Evolutionary conservation across 2,113 vertebrate species (phyloP).

Genomic region (Gymnogyps californianus): DNA sequence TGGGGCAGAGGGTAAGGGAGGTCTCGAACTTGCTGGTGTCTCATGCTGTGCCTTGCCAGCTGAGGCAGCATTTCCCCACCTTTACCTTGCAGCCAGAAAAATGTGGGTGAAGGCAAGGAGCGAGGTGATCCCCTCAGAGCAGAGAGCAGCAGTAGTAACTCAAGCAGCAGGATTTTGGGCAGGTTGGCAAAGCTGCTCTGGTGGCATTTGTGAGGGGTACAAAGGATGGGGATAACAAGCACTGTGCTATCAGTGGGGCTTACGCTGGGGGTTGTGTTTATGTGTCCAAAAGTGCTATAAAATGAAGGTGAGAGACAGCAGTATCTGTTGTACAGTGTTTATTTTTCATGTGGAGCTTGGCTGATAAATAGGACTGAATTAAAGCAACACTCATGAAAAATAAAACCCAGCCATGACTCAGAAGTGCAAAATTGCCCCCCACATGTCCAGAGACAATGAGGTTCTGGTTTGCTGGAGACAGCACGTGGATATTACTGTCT

Average conservation of each 20-base stretch:
- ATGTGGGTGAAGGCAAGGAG: not conserved
- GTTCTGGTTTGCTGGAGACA: not conserved
- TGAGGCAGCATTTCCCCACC: not conserved
- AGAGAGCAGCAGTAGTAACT: not conserved
- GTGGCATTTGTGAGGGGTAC: not conserved
- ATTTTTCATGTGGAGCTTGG: constrained; percentile 10
- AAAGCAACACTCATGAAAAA: constrained; percentile 41
- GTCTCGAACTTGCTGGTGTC: not conserved
- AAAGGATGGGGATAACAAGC: not conserved
- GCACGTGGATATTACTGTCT: not conserved
- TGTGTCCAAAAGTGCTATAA: not conserved
- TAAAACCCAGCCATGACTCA: constrained; percentile 16
- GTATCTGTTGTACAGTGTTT: not conserved
- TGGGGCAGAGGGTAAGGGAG: not conserved
- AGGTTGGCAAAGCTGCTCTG: not conserved
- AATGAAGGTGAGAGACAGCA: not conserved
- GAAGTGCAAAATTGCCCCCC: constrained; percentile 49
- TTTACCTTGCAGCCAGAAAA: not conserved
- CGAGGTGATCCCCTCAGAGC: not conserved
- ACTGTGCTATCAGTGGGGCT: not conserved
- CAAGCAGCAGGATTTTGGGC: not conserved
- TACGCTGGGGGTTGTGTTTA: not conserved
- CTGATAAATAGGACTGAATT: not conserved
- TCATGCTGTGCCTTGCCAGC: not conserved
- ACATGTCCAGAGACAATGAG: constrained; percentile 41